Evolutionary conservation across 2,888 invertebrate species (phyloP).

Genomic region (Ochropleura leucogaster): DNA sequence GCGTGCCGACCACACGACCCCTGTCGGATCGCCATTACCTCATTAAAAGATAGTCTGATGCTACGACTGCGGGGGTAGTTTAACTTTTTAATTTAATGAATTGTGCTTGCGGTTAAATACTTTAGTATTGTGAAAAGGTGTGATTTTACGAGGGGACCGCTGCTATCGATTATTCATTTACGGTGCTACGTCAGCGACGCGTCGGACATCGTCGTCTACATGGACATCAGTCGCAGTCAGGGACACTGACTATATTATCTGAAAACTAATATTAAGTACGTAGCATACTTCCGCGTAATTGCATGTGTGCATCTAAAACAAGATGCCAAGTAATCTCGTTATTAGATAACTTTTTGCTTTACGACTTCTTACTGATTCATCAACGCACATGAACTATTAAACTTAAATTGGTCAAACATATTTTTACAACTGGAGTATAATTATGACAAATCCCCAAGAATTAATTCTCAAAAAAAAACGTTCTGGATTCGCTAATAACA

Average conservation of each 20-base stretch:
- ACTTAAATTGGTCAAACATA: slow-evolving; percentile 17
- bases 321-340: slow-evolving; percentile 3
- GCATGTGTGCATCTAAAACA: not conserved
- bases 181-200: not conserved
- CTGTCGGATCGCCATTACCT: slow-evolving; percentile 83
- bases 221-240: not conserved
- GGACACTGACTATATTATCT: not conserved
- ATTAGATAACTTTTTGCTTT: not conserved
- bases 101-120: slow-evolving; percentile 73
- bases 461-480: not conserved
- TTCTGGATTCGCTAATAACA: slow-evolving; percentile 1
- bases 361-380: slow-evolving; percentile 4
- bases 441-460: slow-evolving; percentile 9
- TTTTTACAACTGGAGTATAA: slow-evolving; percentile 1
- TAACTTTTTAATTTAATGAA: slow-evolving; percentile 88
- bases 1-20: slow-evolving; percentile 79
- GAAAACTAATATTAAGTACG: slow-evolving; percentile 7
- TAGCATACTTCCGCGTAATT: not conserved
- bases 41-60: slow-evolving; percentile 84
- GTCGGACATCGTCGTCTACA: not conserved
- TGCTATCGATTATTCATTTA: slow-evolving; percentile 44
- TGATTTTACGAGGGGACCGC: slow-evolving; percentile 76
- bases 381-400: slow-evolving; percentile 7
- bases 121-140: slow-evolving; percentile 78
- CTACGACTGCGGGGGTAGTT: slow-evolving; percentile 76